Evolutionary conservation across 2,113 vertebrate species (phyloP).

Genomic region (Pelodiscus sinensis): DNA sequence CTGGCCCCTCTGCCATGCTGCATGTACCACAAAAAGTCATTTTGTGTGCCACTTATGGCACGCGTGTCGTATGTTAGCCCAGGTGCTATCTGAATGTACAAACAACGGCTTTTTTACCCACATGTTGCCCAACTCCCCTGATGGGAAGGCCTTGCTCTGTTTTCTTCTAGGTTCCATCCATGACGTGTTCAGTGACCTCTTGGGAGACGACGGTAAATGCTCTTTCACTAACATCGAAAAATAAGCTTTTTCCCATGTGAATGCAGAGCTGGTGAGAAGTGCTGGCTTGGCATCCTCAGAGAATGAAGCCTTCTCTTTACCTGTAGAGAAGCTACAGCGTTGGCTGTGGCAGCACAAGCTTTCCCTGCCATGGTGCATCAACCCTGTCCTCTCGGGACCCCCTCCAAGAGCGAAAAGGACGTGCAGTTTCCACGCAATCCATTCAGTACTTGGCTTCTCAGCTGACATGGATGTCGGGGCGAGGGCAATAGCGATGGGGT

Average conservation of each 20-base stretch:
- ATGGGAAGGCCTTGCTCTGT: background rate
- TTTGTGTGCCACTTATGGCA: too few species aligned
- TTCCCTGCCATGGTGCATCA: background rate
- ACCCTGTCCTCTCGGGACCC: background rate
- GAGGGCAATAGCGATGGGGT: background rate
- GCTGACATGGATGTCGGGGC: background rate
- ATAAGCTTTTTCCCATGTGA: background rate
- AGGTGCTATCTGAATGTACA: rapidly evolving
- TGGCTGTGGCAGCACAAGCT: background rate
- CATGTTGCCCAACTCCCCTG: background rate
- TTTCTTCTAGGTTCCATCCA: conserved; percentile 76
- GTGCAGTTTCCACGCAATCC: background rate
- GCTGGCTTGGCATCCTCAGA: background rate
- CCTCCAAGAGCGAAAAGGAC: background rate
- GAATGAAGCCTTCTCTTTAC: background rate
- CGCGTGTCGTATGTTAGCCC: background rate
- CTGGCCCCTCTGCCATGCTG: too few species aligned
- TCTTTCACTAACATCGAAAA: background rate
- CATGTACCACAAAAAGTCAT: too few species aligned
- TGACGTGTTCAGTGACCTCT: conserved; percentile 80
- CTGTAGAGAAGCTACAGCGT: background rate
- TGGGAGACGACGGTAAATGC: conserved; percentile 80
- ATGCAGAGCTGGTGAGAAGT: background rate
- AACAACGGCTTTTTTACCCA: background rate
- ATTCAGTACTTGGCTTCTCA: background rate